These are phyloP conservation scores for Drosophila truncata DNA, from an alignment of 1,140 invertebrate genomes.

Conservation along the genomic window DNA sequence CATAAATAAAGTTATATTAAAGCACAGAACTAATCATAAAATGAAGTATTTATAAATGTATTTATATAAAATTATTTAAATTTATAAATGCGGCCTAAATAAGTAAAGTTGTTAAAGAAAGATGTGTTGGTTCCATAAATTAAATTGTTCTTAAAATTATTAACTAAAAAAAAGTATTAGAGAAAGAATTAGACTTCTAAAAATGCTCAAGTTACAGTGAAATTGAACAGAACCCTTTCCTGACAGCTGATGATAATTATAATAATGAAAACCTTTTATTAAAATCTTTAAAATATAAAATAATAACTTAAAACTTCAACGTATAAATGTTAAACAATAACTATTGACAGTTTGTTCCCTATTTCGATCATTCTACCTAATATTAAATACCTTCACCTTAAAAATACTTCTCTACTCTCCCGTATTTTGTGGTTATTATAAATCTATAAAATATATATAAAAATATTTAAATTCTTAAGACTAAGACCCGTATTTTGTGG, in stretches of 20 bases:
- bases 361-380: too few species aligned
- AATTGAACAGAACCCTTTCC: neutral
- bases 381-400: neutral
- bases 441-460: neutral
- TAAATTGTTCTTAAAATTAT: neutral
- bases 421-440: neutral
- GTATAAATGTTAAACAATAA: neutral
- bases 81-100: neutral
- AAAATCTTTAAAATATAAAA: neutral
- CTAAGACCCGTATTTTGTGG: too few species aligned
- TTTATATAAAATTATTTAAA: neutral
- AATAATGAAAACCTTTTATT: neutral
- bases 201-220: neutral
- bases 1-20: neutral
- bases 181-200: neutral
- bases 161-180: neutral
- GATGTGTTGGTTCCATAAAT: neutral
- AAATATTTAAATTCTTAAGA: neutral
- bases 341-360: too few species aligned
- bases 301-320: neutral
- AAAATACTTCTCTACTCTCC: neutral
- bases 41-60: too few species aligned
- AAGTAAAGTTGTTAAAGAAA: neutral
- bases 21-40: too few species aligned
- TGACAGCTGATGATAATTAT: neutral